Percentiles rank a stretch among this genome's conserved stretches.
Conservation (phyloP, 2,888 invertebrate genomes). For the Erebia ligea region DNA sequence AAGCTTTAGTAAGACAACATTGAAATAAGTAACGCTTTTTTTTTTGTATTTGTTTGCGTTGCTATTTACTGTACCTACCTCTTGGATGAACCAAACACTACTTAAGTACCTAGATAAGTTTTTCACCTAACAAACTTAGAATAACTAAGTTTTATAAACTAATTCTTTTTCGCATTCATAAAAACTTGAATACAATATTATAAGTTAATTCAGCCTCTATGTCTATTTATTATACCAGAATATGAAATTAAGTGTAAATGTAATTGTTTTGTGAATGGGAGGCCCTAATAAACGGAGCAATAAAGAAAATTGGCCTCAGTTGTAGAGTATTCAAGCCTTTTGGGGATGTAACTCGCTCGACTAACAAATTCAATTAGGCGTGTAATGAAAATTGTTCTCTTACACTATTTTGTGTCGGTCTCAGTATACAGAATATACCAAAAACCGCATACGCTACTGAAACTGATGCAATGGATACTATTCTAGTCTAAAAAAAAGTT, state of each 20-base stretch:
- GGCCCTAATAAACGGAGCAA: conserved; percentile 30
- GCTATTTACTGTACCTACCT: too few relatives aligned
- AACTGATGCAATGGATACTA: not conserved
- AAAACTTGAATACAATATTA: not conserved
- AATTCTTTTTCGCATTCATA: too few relatives aligned
- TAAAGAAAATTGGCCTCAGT: conserved; percentile 43
- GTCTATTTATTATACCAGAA: conserved; percentile 11
- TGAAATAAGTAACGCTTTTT: too few relatives aligned
- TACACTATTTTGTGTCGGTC: conserved; percentile 35
- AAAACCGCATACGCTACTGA: not conserved
- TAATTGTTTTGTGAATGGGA: conserved; percentile 6
- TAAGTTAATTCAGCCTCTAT: not conserved
- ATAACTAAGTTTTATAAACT: too few relatives aligned
- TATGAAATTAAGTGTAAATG: conserved; percentile 4
- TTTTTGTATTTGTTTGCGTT: too few relatives aligned
- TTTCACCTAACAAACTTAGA: too few relatives aligned
- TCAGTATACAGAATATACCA: not conserved
- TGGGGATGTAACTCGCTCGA: conserved; percentile 38
- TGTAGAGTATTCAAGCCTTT: conserved; percentile 37
- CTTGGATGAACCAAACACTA: too few relatives aligned
- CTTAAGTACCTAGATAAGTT: too few relatives aligned
- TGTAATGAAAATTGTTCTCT: conserved; percentile 46
- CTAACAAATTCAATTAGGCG: conserved; percentile 46
- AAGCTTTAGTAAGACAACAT: too few relatives aligned
- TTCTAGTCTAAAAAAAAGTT: not conserved